These are phyloP conservation scores for Sinotaia quadrata DNA, from an alignment of 2,888 invertebrate species.

Conservation along the genomic window DNA sequence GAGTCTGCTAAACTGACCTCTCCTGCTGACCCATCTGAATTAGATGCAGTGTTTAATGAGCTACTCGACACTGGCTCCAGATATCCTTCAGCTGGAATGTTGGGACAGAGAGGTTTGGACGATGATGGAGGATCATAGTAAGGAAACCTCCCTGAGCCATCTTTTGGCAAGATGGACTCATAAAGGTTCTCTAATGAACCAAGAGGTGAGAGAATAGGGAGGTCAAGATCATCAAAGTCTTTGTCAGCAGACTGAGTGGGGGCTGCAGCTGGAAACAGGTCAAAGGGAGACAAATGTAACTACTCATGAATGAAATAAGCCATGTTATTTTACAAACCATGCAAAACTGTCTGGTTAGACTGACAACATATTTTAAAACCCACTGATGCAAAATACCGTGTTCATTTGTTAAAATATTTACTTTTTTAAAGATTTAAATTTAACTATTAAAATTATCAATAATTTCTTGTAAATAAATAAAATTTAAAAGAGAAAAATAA, in stretches of 20 bases:
- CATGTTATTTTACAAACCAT: background rate
- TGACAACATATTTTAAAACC: no score
- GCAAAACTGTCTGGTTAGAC: background rate
- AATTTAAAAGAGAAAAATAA: no score
- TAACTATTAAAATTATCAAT: no score
- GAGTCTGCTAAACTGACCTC: no score
- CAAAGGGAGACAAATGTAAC: background rate
- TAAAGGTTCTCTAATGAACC: slow-evolving; percentile 65
- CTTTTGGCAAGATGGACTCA: slow-evolving; percentile 60
- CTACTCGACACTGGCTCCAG: slow-evolving; percentile 57
- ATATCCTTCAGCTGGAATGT: slow-evolving; percentile 56
- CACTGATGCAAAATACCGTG: no score
- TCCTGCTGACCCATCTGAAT: no score
- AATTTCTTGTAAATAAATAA: no score
- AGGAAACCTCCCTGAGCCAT: slow-evolving; percentile 32
- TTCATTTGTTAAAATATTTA: no score
- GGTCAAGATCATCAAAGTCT: slow-evolving; percentile 53
- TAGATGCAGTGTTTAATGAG: no score
- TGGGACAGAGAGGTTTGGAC: slow-evolving; percentile 34
- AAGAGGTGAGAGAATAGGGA: slow-evolving; percentile 57
- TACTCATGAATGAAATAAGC: no score
- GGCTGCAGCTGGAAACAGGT: slow-evolving; percentile 44
- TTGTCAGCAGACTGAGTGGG: slow-evolving; percentile 35
- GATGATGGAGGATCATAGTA: slow-evolving; percentile 47
- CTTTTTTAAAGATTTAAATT: no score